These are phyloP conservation scores for Lasioglossum oenotherae DNA, from an alignment of 2,888 invertebrate species.

Conservation along the genomic window DNA sequence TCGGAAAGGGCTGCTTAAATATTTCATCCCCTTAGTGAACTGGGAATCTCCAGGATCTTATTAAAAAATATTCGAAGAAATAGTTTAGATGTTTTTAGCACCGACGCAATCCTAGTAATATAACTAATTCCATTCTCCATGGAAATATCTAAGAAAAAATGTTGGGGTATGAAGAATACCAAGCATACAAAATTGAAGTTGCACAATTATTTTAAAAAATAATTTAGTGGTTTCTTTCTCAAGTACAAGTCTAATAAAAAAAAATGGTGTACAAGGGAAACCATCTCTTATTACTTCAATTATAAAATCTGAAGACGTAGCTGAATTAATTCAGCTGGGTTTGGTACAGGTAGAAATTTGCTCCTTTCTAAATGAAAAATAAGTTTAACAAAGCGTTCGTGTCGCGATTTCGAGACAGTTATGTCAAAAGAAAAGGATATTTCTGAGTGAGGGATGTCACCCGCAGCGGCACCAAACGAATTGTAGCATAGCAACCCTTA, in stretches of 20 bases:
- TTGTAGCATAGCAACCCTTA: background rate
- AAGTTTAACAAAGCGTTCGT: too few species aligned
- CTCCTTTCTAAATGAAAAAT: too few species aligned
- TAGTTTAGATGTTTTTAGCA: too few species aligned
- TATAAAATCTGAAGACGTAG: too few species aligned
- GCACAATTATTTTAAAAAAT: background rate
- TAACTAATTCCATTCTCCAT: too few species aligned
- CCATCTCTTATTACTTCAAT: background rate
- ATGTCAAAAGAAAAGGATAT: background rate
- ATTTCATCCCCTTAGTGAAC: background rate
- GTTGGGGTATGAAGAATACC: too few species aligned
- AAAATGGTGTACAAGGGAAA: background rate
- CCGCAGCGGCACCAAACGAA: background rate
- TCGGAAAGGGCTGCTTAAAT: background rate
- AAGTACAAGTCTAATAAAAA: background rate
- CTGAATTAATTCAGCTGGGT: too few species aligned
- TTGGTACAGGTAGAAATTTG: too few species aligned
- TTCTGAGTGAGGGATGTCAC: background rate
- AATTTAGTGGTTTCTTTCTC: background rate
- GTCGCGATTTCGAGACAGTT: background rate
- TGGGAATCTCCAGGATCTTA: background rate
- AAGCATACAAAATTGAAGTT: background rate
- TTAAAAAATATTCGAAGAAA: too few species aligned
- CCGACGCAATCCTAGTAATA: too few species aligned
- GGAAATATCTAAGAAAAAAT: too few species aligned